Percentiles rank a stretch among this genome's conserved stretches.
Conservation (phyloP, 2,797 vertebrate species). For the Atherinosoma microstoma region DNA sequence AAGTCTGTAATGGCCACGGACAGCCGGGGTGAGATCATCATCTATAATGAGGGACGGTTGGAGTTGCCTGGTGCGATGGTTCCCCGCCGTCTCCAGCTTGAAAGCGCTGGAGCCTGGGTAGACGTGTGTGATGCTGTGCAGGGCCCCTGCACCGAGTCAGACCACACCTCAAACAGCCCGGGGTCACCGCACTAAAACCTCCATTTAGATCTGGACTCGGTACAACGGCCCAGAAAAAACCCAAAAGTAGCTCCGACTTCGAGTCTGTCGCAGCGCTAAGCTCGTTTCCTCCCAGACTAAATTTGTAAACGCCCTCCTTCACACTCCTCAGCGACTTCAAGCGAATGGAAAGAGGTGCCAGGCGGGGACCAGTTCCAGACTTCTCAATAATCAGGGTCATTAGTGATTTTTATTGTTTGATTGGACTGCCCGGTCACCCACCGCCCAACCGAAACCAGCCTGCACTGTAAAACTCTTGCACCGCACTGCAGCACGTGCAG, state of each 20-base stretch:
- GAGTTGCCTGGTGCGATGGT: conserved; percentile 58
- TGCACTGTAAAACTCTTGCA: conserved; percentile 52
- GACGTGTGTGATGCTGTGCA: conserved; percentile 76
- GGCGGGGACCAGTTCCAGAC: conserved; percentile 58
- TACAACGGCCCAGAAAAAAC: conserved; percentile 55
- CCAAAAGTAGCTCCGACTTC: conserved; percentile 56
- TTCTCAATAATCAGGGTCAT: conserved; percentile 60
- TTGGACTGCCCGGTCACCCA: conserved; percentile 29
- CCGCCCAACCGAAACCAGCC: conserved; percentile 39
- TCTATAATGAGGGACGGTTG: conserved; percentile 67
- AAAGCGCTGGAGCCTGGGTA: conserved; percentile 60
- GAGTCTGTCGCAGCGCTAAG: conserved; percentile 53
- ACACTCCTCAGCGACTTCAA: conserved; percentile 46
- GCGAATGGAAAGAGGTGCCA: conserved; percentile 49
- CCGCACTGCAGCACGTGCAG: conserved; percentile 15
- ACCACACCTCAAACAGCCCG: conserved; percentile 79
- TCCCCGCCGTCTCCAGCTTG: conserved; percentile 57
- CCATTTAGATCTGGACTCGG: conserved; percentile 72
- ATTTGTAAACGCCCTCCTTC: conserved; percentile 62
- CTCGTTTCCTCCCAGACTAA: conserved; percentile 70
- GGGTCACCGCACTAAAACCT: conserved; percentile 73
- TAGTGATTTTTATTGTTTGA: conserved; percentile 62
- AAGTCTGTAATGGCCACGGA: conserved; percentile 60
- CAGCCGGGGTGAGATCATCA: conserved; percentile 74
- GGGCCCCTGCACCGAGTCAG: conserved; percentile 66